Evolutionary conservation across 2,888 invertebrate genomes (phyloP), one percentile per base, ranked within the genome.

Genomic region (Sinohyriopsis cumingii): DNA sequence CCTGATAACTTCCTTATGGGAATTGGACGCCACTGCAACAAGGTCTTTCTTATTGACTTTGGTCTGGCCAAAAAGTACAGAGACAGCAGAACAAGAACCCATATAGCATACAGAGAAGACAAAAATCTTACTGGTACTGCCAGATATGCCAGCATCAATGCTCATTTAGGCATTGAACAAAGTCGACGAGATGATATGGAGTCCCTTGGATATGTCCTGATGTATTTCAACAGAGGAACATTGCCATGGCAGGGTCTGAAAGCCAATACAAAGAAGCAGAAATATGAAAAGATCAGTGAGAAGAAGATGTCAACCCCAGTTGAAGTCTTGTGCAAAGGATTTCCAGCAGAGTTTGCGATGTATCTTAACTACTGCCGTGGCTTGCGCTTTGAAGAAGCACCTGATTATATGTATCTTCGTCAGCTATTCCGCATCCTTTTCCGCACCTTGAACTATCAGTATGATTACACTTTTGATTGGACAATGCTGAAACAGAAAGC

Each of bases 391-490:
- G 99, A 99, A 91, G 99, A 99, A 91, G 94, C 95, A 75, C 99
- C 99, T 25, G 99, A 99, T 92, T 99, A 99, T 92, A 98, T 99
- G 98, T 99, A 99, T 93, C 94, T 99, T 88, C 95, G 99, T 90
- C 99, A 99, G 92, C 92, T 98, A 90, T 98, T 96, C 94, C 96
- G 99, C 91, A 99, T 99, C 91, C 93, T 99, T 90, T 99, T 99
- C 94, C 96, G 99, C 91, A 99, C 99, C 84, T 94, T 99, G 90
- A 99, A 98, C 93, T 98, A 99, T 92, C 97, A 98, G 92, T 98
- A 98, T 92, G 98, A 99, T 92, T 98, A 98, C 92, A 96, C 96
- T 88, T 99, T 99, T 92, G 99, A 99, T 92, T 99, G 99, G 99
- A 99, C 98, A 89, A 96, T 99, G 95, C 93, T 99, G 90, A 97